A percentile compares a stretch with the other conserved stretches of the same genome.
These are phyloP conservation scores for Eucriotettix oculatus DNA, from an alignment of 2,888 invertebrate genomes.

Conservation along the genomic window DNA sequence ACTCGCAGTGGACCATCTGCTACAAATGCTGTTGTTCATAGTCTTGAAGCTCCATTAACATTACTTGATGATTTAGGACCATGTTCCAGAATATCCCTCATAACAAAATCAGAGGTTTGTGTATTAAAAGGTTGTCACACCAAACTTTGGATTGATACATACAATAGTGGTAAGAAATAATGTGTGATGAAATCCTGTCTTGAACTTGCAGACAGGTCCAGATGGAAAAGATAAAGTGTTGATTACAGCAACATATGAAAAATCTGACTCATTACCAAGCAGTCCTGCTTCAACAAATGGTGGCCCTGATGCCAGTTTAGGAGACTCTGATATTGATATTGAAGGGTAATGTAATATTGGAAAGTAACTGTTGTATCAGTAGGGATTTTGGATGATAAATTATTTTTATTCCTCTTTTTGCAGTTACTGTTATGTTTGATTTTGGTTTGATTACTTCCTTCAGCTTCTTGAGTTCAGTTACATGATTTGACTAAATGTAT, in stretches of 20 bases:
- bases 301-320: constrained; percentile 18
- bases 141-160: not conserved
- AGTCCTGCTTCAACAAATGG: constrained; percentile 30
- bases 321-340: constrained; percentile 18
- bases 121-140: too few species aligned
- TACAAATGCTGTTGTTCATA: constrained; percentile 24
- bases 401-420: constrained; percentile 8
- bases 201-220: constrained; percentile 15
- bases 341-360: constrained; percentile 15
- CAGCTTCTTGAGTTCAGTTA: too few species aligned
- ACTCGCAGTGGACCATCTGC: constrained; percentile 25
- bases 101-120: constrained; percentile 17
- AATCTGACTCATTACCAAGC: constrained; percentile 42
- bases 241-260: constrained; percentile 39
- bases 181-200: not conserved
- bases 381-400: not conserved
- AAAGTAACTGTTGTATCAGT: not conserved
- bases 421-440: too few species aligned
- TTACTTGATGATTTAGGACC: constrained; percentile 45
- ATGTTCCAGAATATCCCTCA: constrained; percentile 19
- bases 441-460: too few species aligned
- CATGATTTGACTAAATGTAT: too few species aligned
- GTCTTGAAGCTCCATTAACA: constrained; percentile 25
- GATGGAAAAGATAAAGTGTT: constrained; percentile 25
- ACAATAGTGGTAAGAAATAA: not conserved